Evolutionary conservation across 2,113 vertebrate genomes (phyloP), one percentile per base, ranked within the genome.

Genomic region (Mustelus asterias): DNA sequence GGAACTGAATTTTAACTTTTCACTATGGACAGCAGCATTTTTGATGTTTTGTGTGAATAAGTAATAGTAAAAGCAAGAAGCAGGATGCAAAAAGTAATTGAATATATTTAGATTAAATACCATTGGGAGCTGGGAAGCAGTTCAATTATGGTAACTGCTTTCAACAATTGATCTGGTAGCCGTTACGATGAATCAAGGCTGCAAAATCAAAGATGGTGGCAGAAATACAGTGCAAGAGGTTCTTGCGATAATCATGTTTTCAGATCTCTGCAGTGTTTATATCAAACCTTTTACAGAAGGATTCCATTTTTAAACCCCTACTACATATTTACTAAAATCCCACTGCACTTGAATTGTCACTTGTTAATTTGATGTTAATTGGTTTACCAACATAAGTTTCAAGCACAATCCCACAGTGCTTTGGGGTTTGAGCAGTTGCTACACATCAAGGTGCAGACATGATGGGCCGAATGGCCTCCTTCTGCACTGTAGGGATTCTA

Each of bases 31-130:
- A 54, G 7, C 41, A 67, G 18, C 60, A 26, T 70, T 20, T 67
- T 94, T 72, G 41, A 72, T 24, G 16, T 54, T 95, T 72, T 72
- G 16, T 72, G 69, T 29, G 44, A 72, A 95, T 41, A 41, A 22
- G 41, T 54, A 13, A n/a, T 9, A 67, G 90, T 67, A 44, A 44
- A 29, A 95, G 24, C 26, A 13, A 48, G 48, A 95, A 48, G 24
- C 2, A 3, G 10, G 83, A 29, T 58, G 26, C 86, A 58, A 65
- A 48, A 48, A 69, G 65, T 69, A 37, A 94, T 95, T 95, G 9
- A 76, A 76, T 95, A n/a, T 24, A n/a, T 94, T 94, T 95, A 48
- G 41, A 95, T 72, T 95, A 72, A 94, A 33, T 95, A 44, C 37
- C 37, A 24, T 16, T 16, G 37, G 37, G 80, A n/a, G 80, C 29